Percentiles rank a stretch among this genome's conserved stretches.
These are phyloP conservation scores for Lagopus leucura DNA, from an alignment of 2,113 vertebrate genomes.

Conservation along the genomic window DNA sequence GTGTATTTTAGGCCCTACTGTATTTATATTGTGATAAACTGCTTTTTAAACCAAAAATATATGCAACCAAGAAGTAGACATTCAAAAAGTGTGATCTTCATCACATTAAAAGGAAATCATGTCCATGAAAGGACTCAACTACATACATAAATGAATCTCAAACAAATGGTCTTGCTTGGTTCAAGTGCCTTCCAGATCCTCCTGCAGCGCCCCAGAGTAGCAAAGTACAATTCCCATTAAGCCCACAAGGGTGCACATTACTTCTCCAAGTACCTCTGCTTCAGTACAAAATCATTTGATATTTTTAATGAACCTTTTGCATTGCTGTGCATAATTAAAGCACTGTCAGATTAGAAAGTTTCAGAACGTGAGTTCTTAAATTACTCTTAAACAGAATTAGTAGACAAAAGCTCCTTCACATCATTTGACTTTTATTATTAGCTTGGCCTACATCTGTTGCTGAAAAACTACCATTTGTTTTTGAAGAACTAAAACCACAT, in stretches of 20 bases:
- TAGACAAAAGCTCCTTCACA: not conserved
- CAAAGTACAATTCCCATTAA: not conserved
- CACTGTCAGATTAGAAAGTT: not conserved
- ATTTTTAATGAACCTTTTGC: not conserved
- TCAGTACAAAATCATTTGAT: not conserved
- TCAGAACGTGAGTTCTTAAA: not conserved
- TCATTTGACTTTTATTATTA: not conserved
- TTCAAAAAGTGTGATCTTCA: not conserved
- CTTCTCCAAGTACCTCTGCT: not conserved
- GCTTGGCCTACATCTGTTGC: not conserved
- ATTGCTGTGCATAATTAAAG: not conserved
- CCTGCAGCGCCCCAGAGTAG: not conserved
- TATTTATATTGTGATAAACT: not conserved
- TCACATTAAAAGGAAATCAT: not conserved
- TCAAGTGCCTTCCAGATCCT: not conserved
- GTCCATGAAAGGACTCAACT: not conserved
- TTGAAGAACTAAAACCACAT: not conserved
- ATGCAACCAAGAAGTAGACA: not conserved
- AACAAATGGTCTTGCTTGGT: not conserved
- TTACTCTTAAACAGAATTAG: not conserved
- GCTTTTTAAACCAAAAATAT: not conserved
- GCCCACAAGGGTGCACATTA: not conserved
- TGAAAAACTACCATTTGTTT: not conserved
- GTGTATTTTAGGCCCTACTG: not conserved
- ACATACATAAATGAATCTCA: not conserved